Percentiles rank a stretch among this genome's conserved stretches.
These are phyloP conservation scores for Phyllostomus discolor DNA, from an alignment of 2,113 vertebrate species.

Conservation along the genomic window DNA sequence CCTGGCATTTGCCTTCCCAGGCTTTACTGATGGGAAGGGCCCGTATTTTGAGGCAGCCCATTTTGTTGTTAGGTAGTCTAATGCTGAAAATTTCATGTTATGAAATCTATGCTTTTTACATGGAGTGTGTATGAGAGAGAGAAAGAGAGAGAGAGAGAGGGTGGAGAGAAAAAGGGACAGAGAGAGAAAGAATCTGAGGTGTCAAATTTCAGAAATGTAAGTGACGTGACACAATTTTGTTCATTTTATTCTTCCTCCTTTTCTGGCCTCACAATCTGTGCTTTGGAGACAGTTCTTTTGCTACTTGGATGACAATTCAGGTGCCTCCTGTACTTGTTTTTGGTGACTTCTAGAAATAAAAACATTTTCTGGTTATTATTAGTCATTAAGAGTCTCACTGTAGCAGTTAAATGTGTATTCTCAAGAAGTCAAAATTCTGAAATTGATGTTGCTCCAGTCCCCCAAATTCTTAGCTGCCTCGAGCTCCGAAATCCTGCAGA, in stretches of 20 bases:
- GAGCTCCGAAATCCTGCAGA: neutral
- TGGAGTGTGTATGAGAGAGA: neutral
- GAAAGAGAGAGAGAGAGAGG: neutral
- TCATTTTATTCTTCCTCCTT: neutral
- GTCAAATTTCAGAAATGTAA: neutral
- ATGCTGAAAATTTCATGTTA: neutral
- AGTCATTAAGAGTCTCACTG: neutral
- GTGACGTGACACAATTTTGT: neutral
- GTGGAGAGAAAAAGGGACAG: neutral
- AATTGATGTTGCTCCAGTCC: neutral
- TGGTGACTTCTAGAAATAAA: neutral
- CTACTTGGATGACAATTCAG: neutral
- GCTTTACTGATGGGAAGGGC: neutral
- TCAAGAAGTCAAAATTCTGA: neutral
- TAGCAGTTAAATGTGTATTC: neutral
- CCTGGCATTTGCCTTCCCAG: neutral
- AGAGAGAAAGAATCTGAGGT: neutral
- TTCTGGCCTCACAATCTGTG: neutral
- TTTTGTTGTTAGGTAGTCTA: neutral
- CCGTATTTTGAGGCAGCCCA: neutral
- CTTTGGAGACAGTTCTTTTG: neutral
- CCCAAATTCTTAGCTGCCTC: neutral
- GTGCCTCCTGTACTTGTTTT: neutral
- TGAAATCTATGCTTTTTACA: neutral
- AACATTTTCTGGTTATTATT: neutral